A percentile compares a stretch with the other conserved stretches of the same genome.
Evolutionary conservation across 2,888 invertebrate species (phyloP).

Genomic region (Trachelus troglodyta): DNA sequence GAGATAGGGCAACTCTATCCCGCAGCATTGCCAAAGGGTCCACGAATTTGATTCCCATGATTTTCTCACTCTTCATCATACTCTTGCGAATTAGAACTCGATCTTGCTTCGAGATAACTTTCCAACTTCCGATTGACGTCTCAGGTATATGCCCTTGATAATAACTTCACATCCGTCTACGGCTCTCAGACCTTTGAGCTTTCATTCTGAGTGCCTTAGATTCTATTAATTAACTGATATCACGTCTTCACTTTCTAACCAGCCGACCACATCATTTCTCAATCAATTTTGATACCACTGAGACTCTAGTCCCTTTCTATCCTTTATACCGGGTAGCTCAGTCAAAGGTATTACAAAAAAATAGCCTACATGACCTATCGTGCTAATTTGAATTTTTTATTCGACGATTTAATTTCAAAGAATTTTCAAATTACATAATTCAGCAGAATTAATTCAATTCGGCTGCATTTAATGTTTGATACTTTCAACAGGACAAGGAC

Average conservation of each 20-base stretch:
- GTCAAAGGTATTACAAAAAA: no score
- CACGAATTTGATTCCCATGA: background rate
- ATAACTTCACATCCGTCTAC: background rate
- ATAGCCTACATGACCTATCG: background rate
- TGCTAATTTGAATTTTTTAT: background rate
- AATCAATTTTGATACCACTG: background rate
- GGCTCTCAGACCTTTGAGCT: background rate
- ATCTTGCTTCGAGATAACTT: background rate
- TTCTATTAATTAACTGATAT: constrained; percentile 24
- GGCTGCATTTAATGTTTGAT: background rate
- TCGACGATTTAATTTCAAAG: background rate
- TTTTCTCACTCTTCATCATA: background rate
- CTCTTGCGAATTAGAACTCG: background rate
- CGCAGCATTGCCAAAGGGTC: background rate
- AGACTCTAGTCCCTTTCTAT: background rate
- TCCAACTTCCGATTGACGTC: background rate
- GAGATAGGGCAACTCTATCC: background rate
- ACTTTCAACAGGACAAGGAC: background rate
- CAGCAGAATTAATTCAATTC: background rate
- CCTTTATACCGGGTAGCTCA: background rate
- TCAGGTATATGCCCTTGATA: background rate
- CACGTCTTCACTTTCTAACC: constrained; percentile 5
- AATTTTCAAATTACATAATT: background rate
- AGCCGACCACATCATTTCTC: background rate
- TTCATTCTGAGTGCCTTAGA: constrained; percentile 11